Percentiles rank a stretch among this genome's conserved stretches.
These are phyloP conservation scores for Xyrichtys novacula DNA, from an alignment of 2,797 vertebrate genomes.

Conservation along the genomic window DNA sequence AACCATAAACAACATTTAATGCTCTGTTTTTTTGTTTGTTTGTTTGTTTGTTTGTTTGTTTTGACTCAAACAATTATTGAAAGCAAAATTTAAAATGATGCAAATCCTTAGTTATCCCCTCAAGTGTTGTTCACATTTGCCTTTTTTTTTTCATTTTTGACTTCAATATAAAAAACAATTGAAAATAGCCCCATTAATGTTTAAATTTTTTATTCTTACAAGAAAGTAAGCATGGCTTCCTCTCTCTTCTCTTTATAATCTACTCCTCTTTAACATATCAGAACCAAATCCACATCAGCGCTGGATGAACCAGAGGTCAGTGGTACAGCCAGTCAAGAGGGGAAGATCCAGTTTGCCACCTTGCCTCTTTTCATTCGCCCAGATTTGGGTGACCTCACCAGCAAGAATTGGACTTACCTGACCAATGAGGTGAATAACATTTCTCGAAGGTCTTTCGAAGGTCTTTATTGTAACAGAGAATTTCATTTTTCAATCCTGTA, in stretches of 20 bases:
- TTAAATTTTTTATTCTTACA: no score
- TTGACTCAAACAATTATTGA: no score
- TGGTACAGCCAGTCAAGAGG: conserved; percentile 65
- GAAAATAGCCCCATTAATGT: not conserved
- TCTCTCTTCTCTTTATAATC: conserved; percentile 15
- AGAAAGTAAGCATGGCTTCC: no score
- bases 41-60: no score
- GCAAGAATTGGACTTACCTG: conserved; percentile 90
- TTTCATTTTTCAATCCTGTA: not conserved
- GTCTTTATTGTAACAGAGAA: not conserved
- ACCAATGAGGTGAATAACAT: conserved; percentile 83
- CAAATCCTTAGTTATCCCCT: no score
- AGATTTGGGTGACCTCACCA: conserved; percentile 79
- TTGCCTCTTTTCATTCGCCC: conserved; percentile 66
- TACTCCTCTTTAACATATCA: conserved; percentile 41
- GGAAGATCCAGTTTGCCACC: conserved; percentile 68
- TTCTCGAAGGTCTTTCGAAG: no score
- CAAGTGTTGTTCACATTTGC: no score
- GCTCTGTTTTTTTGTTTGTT: no score
- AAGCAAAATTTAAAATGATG: no score
- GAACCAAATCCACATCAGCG: conserved; percentile 88
- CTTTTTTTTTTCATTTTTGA: no score
- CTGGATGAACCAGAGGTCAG: conserved; percentile 84
- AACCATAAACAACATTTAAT: conserved; percentile 41
- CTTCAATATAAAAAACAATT: no score